phyloP scores from a whole-genome alignment of 2,888 invertebrate genomes.

The Eulithis prunata region DNA sequence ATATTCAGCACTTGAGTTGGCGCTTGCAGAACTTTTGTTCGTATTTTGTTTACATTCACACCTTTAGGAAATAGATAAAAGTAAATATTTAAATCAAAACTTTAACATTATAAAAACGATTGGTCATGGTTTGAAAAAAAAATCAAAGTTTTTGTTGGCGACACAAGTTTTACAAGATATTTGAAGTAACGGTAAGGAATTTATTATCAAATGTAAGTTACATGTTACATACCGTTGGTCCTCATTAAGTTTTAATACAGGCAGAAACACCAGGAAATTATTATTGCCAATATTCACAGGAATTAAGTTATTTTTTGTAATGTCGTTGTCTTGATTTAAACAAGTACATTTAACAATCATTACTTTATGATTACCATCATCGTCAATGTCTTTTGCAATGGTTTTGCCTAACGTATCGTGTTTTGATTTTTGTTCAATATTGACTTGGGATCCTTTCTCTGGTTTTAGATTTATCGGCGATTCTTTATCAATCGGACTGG shows the following conservation, averaged over 20 bases:
- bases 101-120: too few relatives aligned
- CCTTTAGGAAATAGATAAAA: slow-evolving; percentile 9
- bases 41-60: slow-evolving; percentile 30
- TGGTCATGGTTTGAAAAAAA: too few relatives aligned
- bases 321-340: slow-evolving; percentile 37
- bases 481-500: slow-evolving; percentile 1
- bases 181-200: too few relatives aligned
- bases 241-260: slow-evolving; percentile 32
- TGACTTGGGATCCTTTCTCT: slow-evolving; percentile 53
- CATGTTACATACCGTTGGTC: slow-evolving; percentile 19
- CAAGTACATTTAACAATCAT: slow-evolving; percentile 50
- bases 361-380: slow-evolving; percentile 42
- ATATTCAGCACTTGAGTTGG: slow-evolving; percentile 20
- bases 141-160: too few relatives aligned
- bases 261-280: slow-evolving; percentile 46
- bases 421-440: slow-evolving; percentile 42
- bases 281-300: slow-evolving; percentile 37
- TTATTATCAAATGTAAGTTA: too few relatives aligned
- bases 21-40: slow-evolving; percentile 9
- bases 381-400: slow-evolving; percentile 33
- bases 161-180: too few relatives aligned
- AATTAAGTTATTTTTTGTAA: slow-evolving; percentile 14
- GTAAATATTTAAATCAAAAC: neutral
- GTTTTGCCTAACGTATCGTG: slow-evolving; percentile 44
- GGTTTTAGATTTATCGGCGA: slow-evolving; percentile 35